Percentiles rank a stretch among this genome's conserved stretches.
Conservation (phyloP, 2,888 invertebrate genomes). For the Drosophila tripunctata region DNA sequence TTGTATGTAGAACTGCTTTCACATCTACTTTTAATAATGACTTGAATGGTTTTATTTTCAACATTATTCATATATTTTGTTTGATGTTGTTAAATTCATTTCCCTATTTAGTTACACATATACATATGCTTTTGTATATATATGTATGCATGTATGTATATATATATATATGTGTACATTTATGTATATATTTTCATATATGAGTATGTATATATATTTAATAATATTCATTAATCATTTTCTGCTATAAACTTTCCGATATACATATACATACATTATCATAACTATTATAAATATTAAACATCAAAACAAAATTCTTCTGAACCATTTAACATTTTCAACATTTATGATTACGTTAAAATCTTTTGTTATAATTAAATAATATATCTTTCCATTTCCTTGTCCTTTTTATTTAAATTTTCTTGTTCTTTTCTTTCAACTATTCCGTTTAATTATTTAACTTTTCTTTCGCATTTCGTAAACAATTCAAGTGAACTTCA, state of each 20-base stretch:
- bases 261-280: conserved; percentile 76
- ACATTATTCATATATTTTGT: conserved; percentile 61
- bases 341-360: conserved; percentile 77
- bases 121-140: conserved; percentile 43
- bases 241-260: conserved; percentile 61
- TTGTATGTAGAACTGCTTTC: conserved; percentile 74
- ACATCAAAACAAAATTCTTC: conserved; percentile 60
- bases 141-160: neutral
- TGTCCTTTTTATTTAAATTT: conserved; percentile 27
- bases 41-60: conserved; percentile 73
- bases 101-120: conserved; percentile 72
- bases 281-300: conserved; percentile 63
- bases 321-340: conserved; percentile 74
- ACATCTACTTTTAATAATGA: conserved; percentile 73
- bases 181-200: conserved; percentile 39
- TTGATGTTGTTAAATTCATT: conserved; percentile 69
- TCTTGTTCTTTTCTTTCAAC: conserved; percentile 35
- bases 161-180: conserved; percentile 17
- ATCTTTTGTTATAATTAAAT: conserved; percentile 64
- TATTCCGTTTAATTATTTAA: conserved; percentile 36
- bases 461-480: conserved; percentile 52
- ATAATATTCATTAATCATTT: conserved; percentile 55
- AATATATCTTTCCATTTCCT: conserved; percentile 55
- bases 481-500: conserved; percentile 71
- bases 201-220: conserved; percentile 44